These are phyloP conservation scores for Musca vetustissima DNA, from an alignment of 1,140 invertebrate species.

Conservation along the genomic window DNA sequence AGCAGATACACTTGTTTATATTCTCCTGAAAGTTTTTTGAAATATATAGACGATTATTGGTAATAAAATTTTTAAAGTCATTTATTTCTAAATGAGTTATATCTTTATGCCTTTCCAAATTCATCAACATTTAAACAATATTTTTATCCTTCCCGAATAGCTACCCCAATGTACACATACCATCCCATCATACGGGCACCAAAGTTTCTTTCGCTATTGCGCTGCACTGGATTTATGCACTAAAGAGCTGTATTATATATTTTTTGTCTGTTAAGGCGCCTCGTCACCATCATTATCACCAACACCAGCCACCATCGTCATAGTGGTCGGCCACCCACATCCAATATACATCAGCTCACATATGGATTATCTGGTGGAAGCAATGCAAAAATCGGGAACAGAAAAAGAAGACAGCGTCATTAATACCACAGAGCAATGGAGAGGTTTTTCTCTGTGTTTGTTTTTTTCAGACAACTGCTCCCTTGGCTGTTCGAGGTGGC, in stretches of 20 bases:
- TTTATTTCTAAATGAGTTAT: no score
- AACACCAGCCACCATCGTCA: neutral
- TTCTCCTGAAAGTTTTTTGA: no score
- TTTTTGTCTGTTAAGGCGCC: conserved; percentile 4
- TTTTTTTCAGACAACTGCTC: no score
- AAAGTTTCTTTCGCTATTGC: neutral
- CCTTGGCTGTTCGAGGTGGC: no score
- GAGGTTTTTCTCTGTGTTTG: neutral
- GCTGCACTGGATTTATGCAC: neutral
- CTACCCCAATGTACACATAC: no score
- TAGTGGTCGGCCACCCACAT: neutral
- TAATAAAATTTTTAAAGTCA: no score
- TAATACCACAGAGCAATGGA: conserved; percentile 10
- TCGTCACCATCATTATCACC: neutral
- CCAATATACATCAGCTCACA: neutral
- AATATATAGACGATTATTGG: no score
- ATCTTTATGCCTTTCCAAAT: no score
- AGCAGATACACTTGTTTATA: no score
- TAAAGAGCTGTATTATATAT: neutral
- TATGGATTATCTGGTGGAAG: neutral
- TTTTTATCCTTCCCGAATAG: no score
- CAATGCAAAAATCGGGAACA: neutral
- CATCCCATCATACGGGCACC: no score
- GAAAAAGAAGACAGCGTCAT: neutral
- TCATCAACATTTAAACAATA: no score